Conservation (phyloP, 2,888 invertebrate species). For the Scrobipalpa costella region DNA sequence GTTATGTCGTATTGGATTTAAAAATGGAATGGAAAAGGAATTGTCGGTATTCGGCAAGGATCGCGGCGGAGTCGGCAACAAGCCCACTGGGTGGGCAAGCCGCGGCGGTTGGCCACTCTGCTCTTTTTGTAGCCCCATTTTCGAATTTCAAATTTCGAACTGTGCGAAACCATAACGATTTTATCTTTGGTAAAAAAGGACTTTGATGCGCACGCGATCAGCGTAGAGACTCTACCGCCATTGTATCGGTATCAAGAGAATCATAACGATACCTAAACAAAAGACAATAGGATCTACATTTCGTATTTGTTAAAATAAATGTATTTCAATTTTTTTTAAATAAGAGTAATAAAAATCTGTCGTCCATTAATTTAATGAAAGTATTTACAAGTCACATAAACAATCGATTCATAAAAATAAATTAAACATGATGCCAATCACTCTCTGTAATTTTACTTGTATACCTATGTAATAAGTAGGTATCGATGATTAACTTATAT, state of each 20-base stretch:
- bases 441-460: no score
- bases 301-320: no score
- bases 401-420: no score
- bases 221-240: slow-evolving; percentile 41
- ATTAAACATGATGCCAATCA: no score
- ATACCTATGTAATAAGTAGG: background rate
- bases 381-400: no score
- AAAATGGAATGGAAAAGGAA: slow-evolving; percentile 66
- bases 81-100: slow-evolving; percentile 75
- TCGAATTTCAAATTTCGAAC: slow-evolving; percentile 60
- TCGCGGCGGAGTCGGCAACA: slow-evolving; percentile 61
- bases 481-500: background rate
- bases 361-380: no score
- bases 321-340: no score
- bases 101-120: slow-evolving; percentile 61
- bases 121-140: slow-evolving; percentile 66
- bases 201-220: slow-evolving; percentile 48
- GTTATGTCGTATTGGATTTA: slow-evolving; percentile 58
- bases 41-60: slow-evolving; percentile 79
- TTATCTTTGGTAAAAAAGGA: slow-evolving; percentile 31
- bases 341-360: no score
- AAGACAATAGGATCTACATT: no score
- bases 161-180: slow-evolving; percentile 53
- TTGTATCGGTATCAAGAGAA: slow-evolving; percentile 31
- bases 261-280: background rate